These are phyloP conservation scores for Caenorhabditis inopinata DNA, from an alignment of 1,140 invertebrate species.

Conservation along the genomic window DNA sequence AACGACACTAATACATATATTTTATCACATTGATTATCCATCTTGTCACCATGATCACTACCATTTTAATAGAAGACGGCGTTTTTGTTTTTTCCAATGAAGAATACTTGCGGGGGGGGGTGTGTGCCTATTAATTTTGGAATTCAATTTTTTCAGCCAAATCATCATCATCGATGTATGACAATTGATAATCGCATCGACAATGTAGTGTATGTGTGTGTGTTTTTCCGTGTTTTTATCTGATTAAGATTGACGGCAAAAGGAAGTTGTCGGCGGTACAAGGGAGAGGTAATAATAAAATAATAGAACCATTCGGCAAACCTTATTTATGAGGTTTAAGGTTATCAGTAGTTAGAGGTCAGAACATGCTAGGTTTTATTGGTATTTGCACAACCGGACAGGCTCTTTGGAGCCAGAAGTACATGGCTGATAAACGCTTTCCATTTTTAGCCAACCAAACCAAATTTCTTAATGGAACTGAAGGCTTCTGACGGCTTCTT, in stretches of 20 bases:
- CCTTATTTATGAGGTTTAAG: not conserved
- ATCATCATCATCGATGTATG: too few relatives aligned
- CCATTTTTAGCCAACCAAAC: too few relatives aligned
- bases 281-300: conserved; percentile 1
- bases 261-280: not conserved
- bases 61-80: not conserved
- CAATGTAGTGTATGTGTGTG: too few relatives aligned
- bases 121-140: too few relatives aligned
- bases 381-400: not conserved
- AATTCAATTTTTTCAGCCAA: too few relatives aligned
- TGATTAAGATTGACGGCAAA: conserved; percentile 16
- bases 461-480: too few relatives aligned
- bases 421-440: too few relatives aligned
- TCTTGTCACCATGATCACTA: not conserved
- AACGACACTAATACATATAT: not conserved
- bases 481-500: too few relatives aligned
- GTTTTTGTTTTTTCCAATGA: too few relatives aligned
- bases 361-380: too few relatives aligned
- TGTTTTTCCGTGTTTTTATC: conserved; percentile 26
- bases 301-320: not conserved
- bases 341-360: not conserved
- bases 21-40: not conserved
- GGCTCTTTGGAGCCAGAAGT: not conserved
- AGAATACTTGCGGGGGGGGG: too few relatives aligned
- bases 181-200: too few relatives aligned